Base-by-base conservation (phyloP, 2,113 vertebrate genomes). In the Sturnus vulgaris region DNA sequence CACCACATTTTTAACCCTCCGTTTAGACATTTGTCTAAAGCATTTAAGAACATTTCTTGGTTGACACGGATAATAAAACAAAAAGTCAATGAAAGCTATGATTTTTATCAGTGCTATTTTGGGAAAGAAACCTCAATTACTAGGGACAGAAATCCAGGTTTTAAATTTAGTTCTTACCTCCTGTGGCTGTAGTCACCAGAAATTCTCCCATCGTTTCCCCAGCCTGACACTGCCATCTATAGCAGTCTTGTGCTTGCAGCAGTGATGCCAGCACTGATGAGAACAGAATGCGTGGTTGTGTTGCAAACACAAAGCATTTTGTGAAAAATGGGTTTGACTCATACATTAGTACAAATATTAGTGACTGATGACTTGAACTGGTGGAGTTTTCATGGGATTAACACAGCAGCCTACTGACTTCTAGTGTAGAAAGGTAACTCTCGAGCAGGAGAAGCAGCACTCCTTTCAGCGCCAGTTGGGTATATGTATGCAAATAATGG, bases 141-240 rank as follows among this genome's bases (percentile, higher is more conserved):
- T 27, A 60, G 37, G 28, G 60, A 70, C 59, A 89, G 65, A 84
- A 94, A 86, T 11, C 2, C 52, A 78, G 37, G 57, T 40, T 93
- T 85, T 46, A 84, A 57, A 84, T 79, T 69, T 85, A 72, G 46
- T 84, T 92, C 19, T 93, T 47, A 79, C 53, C 31, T 72, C 61
- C 61, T 39, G 50, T 76, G 86, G 59, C 81, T 76, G 14, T 5
- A 93, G 57, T 44, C 57, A 92, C 65, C 63, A 86, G 80, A 92
- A 91, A 35, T 28, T 47, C 73, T 79, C 46, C 21, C 28, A 53
- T 11, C 0, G 0, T 37, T 94, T 91, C 87, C 37, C 31, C 68
- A 92, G 85, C 80, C 85, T 90, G 87, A 87, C 85, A 86, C 55
- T 80, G 87, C 86, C 92, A 90, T 42, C 84, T 95, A 84, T 78